These are phyloP conservation scores for Elgaria multicarinata DNA, from an alignment of 2,113 vertebrate genomes.

Conservation along the genomic window DNA sequence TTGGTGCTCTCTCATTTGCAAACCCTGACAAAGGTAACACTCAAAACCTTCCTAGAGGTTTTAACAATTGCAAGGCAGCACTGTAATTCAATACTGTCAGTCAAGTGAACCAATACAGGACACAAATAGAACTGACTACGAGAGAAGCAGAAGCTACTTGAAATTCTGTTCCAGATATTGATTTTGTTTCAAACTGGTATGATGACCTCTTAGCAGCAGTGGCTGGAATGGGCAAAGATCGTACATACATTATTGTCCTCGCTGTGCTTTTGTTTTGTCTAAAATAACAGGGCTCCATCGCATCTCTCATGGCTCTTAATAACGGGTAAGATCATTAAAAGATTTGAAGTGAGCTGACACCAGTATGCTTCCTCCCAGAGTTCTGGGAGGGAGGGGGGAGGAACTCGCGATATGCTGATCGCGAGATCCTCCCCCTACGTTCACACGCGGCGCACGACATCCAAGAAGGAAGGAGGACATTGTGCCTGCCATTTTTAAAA, in stretches of 20 bases:
- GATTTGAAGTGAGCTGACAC: neutral
- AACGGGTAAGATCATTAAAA: neutral
- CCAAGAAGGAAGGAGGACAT: too few relatives aligned
- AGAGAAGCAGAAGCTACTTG: constrained; percentile 47
- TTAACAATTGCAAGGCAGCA: constrained; percentile 47
- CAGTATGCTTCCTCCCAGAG: too few relatives aligned
- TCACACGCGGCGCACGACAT: too few relatives aligned
- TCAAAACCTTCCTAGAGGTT: constrained; percentile 22
- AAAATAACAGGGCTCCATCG: neutral
- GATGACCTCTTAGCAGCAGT: constrained; percentile 34
- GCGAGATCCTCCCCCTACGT: too few relatives aligned
- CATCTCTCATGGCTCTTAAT: neutral
- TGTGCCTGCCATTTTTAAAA: too few relatives aligned
- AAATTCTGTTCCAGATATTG: constrained; percentile 49
- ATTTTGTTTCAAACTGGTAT: constrained; percentile 40
- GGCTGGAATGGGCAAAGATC: constrained; percentile 18
- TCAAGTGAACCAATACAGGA: constrained; percentile 59
- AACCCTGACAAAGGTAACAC: constrained; percentile 55
- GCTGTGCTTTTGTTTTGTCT: neutral
- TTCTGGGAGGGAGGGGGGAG: too few relatives aligned
- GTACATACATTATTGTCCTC: neutral
- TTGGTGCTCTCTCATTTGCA: neutral
- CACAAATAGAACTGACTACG: constrained; percentile 60
- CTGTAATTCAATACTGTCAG: constrained; percentile 60
- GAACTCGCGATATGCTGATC: too few relatives aligned